Conservation (phyloP, 2,888 invertebrate genomes). For the Megastigmus dorsalis region DNA sequence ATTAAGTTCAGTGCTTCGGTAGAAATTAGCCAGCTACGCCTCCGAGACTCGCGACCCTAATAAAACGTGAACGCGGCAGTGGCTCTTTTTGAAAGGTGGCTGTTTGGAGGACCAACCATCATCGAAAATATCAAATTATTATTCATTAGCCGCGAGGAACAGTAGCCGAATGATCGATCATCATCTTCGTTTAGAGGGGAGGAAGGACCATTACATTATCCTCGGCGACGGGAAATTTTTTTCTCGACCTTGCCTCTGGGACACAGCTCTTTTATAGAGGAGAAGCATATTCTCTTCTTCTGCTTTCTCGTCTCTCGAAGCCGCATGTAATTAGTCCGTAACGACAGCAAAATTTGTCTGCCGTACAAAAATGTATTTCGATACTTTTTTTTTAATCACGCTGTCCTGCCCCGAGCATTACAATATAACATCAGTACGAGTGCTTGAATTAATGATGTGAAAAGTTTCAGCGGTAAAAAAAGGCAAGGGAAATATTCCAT, state of each 20-base stretch:
- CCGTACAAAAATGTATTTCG: constrained; percentile 19
- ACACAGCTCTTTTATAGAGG: too few relatives aligned
- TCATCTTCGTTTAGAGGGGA: neutral
- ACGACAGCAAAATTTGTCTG: constrained; percentile 48
- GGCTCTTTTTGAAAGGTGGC: too few relatives aligned
- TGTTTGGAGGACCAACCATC: neutral
- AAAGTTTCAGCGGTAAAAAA: neutral
- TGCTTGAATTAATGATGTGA: constrained; percentile 38
- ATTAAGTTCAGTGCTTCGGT: constrained; percentile 5
- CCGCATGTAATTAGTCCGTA: constrained; percentile 43
- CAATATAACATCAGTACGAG: constrained; percentile 4
- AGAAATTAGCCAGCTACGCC: constrained; percentile 27
- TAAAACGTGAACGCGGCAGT: too few relatives aligned
- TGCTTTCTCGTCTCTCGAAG: constrained; percentile 19
- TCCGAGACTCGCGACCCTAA: too few relatives aligned
- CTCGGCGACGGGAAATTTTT: constrained; percentile 8
- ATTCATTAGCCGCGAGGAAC: constrained; percentile 38
- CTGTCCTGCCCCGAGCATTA: constrained; percentile 15
- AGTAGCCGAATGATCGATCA: constrained; percentile 47
- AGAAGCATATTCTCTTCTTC: neutral
- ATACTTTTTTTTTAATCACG: constrained; percentile 43
- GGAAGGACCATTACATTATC: constrained; percentile 20
- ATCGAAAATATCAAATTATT: constrained; percentile 36
- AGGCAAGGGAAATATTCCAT: too few relatives aligned
- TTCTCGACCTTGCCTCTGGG: too few relatives aligned